phyloP scores from a whole-genome alignment of 2,888 invertebrate species.

The Gisinianus flammeolus region DNA sequence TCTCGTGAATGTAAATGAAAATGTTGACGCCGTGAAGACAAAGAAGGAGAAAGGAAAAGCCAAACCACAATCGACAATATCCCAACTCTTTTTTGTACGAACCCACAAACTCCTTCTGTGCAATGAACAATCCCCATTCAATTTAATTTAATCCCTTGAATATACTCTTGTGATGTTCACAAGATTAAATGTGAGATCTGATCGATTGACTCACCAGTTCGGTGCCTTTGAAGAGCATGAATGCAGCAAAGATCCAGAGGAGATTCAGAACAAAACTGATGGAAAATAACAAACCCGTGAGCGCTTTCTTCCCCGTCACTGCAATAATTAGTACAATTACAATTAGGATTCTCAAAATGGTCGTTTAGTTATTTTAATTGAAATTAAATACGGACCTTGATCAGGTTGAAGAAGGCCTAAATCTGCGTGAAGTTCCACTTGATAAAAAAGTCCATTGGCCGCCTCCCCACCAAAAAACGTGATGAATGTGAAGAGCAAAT shows the following conservation, averaged over 20 bases:
- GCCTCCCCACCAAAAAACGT: slow-evolving; percentile 33
- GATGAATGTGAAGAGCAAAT: slow-evolving; percentile 31
- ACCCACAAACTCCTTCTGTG: not conserved
- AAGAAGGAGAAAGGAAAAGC: slow-evolving; percentile 3
- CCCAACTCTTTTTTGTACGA: not conserved
- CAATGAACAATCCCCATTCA: not conserved
- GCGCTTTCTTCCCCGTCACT: slow-evolving; percentile 30
- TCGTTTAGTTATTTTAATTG: not conserved
- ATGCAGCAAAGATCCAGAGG: slow-evolving; percentile 33
- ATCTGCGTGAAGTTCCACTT: slow-evolving; percentile 12
- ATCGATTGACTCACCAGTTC: slow-evolving; percentile 32
- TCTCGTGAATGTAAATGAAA: slow-evolving; percentile 11
- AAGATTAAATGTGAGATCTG: too few species aligned
- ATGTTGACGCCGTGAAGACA: slow-evolving; percentile 9
- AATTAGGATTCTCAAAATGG: slow-evolving; percentile 1
- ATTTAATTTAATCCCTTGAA: not conserved
- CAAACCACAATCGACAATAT: slow-evolving; percentile 22
- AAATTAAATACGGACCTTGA: slow-evolving; percentile 4
- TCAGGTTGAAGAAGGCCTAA: slow-evolving; percentile 2
- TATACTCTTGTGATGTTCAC: not conserved
- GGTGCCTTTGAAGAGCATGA: slow-evolving; percentile 33
- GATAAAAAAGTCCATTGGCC: slow-evolving; percentile 29
- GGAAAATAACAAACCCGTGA: slow-evolving; percentile 31
- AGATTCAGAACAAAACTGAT: slow-evolving; percentile 8
- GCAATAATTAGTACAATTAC: not conserved